These are phyloP conservation scores for Paramacrobiotus metropolitanus DNA, from an alignment of 1,140 invertebrate species.

Conservation along the genomic window DNA sequence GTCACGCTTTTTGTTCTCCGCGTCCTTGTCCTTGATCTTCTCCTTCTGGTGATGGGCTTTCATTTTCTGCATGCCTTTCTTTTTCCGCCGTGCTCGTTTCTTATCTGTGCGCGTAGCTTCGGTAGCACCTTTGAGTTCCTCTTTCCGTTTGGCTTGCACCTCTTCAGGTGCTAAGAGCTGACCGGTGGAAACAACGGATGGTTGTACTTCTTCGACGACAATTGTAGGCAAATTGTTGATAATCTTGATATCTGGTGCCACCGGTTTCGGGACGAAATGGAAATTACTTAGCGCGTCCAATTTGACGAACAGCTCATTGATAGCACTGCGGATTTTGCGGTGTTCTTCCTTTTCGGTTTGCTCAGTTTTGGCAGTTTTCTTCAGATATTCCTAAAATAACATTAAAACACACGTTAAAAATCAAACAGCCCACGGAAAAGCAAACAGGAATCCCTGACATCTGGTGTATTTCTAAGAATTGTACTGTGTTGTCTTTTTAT, in stretches of 20 bases:
- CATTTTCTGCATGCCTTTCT: conserved; percentile 47
- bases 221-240: conserved; percentile 73
- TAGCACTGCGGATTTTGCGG: conserved; percentile 44
- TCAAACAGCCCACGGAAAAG: no score
- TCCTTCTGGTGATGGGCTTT: conserved; percentile 10
- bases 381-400: conserved; percentile 43
- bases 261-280: conserved; percentile 68
- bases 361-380: conserved; percentile 25
- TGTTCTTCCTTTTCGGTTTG: conserved; percentile 43
- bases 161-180: conserved; percentile 78
- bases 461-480: no score
- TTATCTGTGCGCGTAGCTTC: conserved; percentile 63
- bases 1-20: conserved; percentile 14
- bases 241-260: conserved; percentile 64
- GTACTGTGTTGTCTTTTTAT: no score
- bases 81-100: conserved; percentile 60
- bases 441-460: no score
- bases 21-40: conserved; percentile 5
- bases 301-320: conserved; percentile 56
- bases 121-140: conserved; percentile 35
- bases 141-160: conserved; percentile 24
- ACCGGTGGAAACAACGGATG: conserved; percentile 54
- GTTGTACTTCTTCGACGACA: conserved; percentile 82
- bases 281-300: conserved; percentile 79
- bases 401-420: not conserved